phyloP scores from a whole-genome alignment of 2,888 invertebrate genomes.

The Euzetes globulus region DNA sequence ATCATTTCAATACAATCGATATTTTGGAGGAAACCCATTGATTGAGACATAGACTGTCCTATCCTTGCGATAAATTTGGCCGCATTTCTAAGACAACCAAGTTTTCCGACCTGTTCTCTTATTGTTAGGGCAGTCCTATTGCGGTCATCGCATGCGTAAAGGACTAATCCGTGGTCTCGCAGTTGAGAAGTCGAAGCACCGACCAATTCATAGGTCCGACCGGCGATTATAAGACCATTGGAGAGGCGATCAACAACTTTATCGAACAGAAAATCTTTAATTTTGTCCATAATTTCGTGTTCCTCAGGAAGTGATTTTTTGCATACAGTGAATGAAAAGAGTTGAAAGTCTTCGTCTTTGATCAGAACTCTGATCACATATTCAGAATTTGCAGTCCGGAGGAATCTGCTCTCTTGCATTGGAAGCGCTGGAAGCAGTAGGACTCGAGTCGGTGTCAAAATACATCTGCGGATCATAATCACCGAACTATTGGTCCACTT shows the following conservation, averaged over 20 bases:
- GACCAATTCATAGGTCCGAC: conserved; percentile 41
- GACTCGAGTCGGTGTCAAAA: conserved; percentile 40
- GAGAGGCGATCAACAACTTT: conserved; percentile 30
- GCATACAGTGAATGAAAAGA: conserved; percentile 36
- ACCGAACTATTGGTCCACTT: not conserved
- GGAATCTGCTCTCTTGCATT: conserved; percentile 40
- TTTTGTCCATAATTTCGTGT: conserved; percentile 33
- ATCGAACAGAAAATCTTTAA: not conserved
- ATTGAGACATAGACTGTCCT: conserved; percentile 47
- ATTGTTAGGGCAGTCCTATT: conserved; percentile 39
- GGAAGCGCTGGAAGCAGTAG: conserved; percentile 38
- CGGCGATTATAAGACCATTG: conserved; percentile 39
- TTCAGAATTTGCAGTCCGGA: conserved; percentile 38
- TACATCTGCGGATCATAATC: conserved; percentile 36
- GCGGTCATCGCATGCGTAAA: conserved; percentile 41
- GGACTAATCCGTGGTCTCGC: conserved; percentile 42
- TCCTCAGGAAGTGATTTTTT: conserved; percentile 28
- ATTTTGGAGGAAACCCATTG: conserved; percentile 27
- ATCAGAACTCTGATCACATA: conserved; percentile 38
- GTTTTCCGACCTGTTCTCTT: conserved; percentile 41
- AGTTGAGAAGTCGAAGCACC: conserved; percentile 43
- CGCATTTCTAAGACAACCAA: conserved; percentile 39
- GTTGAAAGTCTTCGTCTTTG: conserved; percentile 39
- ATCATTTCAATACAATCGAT: conserved; percentile 3
- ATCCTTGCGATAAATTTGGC: conserved; percentile 48